phyloP scores from a whole-genome alignment of 2,113 vertebrate genomes.

The Alces alces region DNA sequence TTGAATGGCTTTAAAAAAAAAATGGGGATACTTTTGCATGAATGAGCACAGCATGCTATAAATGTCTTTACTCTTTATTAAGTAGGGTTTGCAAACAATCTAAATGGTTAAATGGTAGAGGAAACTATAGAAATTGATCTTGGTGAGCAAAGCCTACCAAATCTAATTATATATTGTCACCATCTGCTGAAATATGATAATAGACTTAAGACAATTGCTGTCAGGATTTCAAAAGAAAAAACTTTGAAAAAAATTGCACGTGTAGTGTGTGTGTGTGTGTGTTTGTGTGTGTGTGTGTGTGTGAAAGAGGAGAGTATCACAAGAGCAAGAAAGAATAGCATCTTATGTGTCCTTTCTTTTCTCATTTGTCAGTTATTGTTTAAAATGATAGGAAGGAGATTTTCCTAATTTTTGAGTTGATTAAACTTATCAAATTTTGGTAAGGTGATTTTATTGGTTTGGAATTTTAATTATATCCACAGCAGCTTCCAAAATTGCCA shows the following conservation, averaged over 20 bases:
- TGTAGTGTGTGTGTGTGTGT: neutral
- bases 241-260: neutral
- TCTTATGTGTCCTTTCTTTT: neutral
- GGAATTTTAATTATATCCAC: slow-evolving; percentile 39
- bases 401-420: slow-evolving; percentile 32
- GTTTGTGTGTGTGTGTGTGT: neutral
- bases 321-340: neutral
- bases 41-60: slow-evolving; percentile 77
- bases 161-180: slow-evolving; percentile 74
- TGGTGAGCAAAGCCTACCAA: slow-evolving; percentile 64
- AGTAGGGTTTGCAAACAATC: slow-evolving; percentile 81
- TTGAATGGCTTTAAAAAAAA: slow-evolving; percentile 9
- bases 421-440: slow-evolving; percentile 41
- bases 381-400: slow-evolving; percentile 5
- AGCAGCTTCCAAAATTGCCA: slow-evolving; percentile 50
- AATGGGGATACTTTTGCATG: slow-evolving; percentile 66
- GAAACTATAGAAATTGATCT: slow-evolving; percentile 75
- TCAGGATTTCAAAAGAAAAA: slow-evolving; percentile 42
- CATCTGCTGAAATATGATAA: slow-evolving; percentile 67
- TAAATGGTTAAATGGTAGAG: slow-evolving; percentile 74
- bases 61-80: slow-evolving; percentile 72
- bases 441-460: slow-evolving; percentile 24
- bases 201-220: slow-evolving; percentile 46
- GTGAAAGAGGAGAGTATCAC: neutral
- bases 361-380: neutral